Conservation (phyloP, 2,113 vertebrate species). For the Pelecanoides urinatrix region DNA sequence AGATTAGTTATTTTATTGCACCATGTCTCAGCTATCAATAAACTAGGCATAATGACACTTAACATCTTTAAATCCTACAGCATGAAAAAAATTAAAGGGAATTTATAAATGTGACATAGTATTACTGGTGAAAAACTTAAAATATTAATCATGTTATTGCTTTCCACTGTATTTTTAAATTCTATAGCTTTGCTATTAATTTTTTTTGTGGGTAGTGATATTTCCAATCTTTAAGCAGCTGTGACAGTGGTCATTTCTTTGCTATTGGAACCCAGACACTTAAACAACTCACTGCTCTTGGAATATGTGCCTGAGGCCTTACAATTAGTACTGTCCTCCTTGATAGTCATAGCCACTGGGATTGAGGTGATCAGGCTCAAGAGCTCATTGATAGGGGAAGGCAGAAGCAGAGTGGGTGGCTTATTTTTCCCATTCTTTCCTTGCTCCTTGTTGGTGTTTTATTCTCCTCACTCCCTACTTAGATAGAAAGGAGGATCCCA, state of each 20-base stretch:
- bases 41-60: neutral
- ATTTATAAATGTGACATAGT: neutral
- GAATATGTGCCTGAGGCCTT: neutral
- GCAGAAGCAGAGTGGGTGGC: accelerated
- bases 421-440: neutral
- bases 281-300: neutral
- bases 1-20: neutral
- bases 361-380: neutral
- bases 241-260: neutral
- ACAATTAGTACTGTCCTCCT: neutral
- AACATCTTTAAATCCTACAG: neutral
- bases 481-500: accelerated
- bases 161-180: neutral
- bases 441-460: neutral
- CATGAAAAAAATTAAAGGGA: neutral
- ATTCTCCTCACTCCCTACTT: accelerated
- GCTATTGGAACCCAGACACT: neutral
- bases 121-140: neutral
- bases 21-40: neutral
- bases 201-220: neutral
- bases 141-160: neutral
- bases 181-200: accelerated
- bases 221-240: neutral
- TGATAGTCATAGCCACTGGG: no score
- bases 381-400: neutral